Conservation (phyloP, 2,888 invertebrate species). For the Hoplodrina blanda region DNA sequence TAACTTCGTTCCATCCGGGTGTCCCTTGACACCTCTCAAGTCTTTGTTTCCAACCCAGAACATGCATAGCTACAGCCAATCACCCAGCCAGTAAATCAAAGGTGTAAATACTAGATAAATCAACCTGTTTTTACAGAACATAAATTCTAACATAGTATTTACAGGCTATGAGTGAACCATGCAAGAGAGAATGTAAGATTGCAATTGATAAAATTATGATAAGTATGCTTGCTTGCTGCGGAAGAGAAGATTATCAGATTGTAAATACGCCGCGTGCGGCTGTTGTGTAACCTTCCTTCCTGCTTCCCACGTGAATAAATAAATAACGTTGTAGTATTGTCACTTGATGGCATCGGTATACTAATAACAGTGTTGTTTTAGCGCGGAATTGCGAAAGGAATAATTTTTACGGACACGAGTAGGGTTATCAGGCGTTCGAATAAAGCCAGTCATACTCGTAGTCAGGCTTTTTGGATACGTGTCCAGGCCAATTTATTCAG, state of each 20-base stretch:
- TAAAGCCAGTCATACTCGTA: no score
- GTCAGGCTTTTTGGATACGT: no score
- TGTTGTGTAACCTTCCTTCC: constrained; percentile 58
- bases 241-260: constrained; percentile 55
- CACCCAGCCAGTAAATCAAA: no score
- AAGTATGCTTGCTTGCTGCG: constrained; percentile 35
- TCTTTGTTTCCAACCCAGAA: no score
- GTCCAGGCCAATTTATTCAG: no score
- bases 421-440: no score
- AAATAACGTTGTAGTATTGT: constrained; percentile 33
- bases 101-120: neutral
- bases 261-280: constrained; percentile 44
- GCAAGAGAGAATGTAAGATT: constrained; percentile 37
- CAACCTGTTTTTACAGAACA: constrained; percentile 13
- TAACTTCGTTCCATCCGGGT: no score
- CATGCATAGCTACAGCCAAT: no score
- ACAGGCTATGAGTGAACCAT: constrained; percentile 12
- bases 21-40: no score
- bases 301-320: constrained; percentile 50
- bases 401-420: neutral
- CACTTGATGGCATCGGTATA: constrained; percentile 21
- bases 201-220: constrained; percentile 61
- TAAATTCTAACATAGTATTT: constrained; percentile 32
- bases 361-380: constrained; percentile 11
- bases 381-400: neutral